phyloP scores from a whole-genome alignment of 1,140 invertebrate genomes.

The Acromyrmex charruanus region DNA sequence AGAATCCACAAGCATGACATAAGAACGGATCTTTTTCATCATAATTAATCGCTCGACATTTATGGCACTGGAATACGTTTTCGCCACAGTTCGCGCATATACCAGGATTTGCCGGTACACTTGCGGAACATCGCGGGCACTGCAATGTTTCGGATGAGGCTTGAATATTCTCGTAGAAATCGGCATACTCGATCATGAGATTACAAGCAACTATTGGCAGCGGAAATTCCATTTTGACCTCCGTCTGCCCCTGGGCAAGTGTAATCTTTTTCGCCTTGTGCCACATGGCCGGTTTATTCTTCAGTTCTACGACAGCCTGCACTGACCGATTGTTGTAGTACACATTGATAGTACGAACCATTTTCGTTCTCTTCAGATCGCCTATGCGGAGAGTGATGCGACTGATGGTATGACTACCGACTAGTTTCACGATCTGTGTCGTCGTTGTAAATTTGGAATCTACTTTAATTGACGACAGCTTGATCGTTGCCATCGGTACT shows the following conservation, averaged over 20 bases:
- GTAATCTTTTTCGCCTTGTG: slow-evolving; percentile 97
- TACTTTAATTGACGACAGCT: slow-evolving; percentile 96
- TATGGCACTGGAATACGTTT: slow-evolving; percentile 99
- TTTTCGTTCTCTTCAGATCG: slow-evolving; percentile 98
- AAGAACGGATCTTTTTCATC: slow-evolving; percentile 99
- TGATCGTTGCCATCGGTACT: slow-evolving; percentile 96
- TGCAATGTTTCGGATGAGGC: slow-evolving; percentile 95
- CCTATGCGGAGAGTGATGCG: slow-evolving; percentile 97
- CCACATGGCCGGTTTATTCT: slow-evolving; percentile 98
- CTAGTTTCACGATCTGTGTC: slow-evolving; percentile 98
- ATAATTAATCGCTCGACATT: slow-evolving; percentile 99
- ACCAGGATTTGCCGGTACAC: slow-evolving; percentile 98
- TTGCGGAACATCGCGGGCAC: slow-evolving; percentile 98
- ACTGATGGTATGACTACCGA: slow-evolving; percentile 97
- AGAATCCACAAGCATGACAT: slow-evolving; percentile 99
- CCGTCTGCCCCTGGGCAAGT: slow-evolving; percentile 96
- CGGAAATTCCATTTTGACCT: slow-evolving; percentile 98
- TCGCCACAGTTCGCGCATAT: slow-evolving; percentile 99
- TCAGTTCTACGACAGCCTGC: slow-evolving; percentile 98
- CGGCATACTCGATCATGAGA: slow-evolving; percentile 99
- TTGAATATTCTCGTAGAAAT: slow-evolving; percentile 97
- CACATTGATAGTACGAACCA: slow-evolving; percentile 98
- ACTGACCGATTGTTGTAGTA: slow-evolving; percentile 99
- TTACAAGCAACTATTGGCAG: slow-evolving; percentile 99
- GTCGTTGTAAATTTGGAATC: slow-evolving; percentile 99